These are phyloP conservation scores for Alcedo atthis DNA, from an alignment of 2,797 vertebrate species.

Conservation along the genomic window DNA sequence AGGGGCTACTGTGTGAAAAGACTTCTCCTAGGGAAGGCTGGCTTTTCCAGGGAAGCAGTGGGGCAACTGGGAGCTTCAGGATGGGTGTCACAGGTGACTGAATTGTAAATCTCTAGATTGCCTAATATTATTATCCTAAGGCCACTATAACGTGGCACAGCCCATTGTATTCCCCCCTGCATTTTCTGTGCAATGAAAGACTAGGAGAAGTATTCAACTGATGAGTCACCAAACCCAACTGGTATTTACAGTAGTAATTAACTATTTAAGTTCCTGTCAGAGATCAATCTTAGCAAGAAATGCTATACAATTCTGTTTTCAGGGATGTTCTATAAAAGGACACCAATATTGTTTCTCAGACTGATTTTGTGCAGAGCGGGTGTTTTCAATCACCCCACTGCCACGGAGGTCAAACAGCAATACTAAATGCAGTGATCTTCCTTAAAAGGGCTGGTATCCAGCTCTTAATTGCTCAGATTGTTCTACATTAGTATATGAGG, in stretches of 20 bases:
- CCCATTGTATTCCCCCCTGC: background rate
- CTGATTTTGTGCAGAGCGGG: background rate
- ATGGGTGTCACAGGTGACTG: too few species aligned
- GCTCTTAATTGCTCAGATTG: background rate
- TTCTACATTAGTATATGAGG: background rate
- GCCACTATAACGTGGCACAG: background rate
- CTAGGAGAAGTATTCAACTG: background rate
- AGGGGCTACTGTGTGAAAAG: background rate
- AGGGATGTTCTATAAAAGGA: background rate
- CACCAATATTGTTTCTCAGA: background rate
- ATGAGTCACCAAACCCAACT: background rate
- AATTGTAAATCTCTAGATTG: background rate
- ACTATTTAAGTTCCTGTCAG: background rate
- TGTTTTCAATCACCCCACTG: background rate
- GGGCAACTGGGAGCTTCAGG: background rate
- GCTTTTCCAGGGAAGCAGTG: background rate
- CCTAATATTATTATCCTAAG: background rate
- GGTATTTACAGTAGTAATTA: background rate
- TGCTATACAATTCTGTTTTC: background rate
- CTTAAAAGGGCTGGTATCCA: background rate
- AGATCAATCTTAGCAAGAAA: background rate
- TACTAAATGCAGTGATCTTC: background rate
- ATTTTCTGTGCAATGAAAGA: background rate
- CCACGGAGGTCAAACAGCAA: background rate
- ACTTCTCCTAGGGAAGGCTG: background rate